A percentile compares a stretch with the other conserved stretches of the same genome.
phyloP scores from a whole-genome alignment of 2,888 invertebrate genomes.

The Stenichneumon culpator region DNA sequence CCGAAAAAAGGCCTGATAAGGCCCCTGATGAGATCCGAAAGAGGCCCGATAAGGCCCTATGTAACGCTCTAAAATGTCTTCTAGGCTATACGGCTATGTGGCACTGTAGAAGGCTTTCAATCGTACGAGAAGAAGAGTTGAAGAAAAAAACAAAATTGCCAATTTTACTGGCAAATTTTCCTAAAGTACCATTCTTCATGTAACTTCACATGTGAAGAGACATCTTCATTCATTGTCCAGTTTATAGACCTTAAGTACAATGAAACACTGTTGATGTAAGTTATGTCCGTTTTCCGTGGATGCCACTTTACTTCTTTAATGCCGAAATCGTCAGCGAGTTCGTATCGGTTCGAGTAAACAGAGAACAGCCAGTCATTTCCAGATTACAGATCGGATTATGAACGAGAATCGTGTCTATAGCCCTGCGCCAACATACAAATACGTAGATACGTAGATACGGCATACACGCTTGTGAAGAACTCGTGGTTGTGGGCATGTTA shows the following conservation, averaged over 20 bases:
- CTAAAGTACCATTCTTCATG: too few species aligned
- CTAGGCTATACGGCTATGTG: too few species aligned
- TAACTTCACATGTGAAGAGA: too few species aligned
- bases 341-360: not conserved
- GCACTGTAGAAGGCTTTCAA: too few species aligned
- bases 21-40: not conserved
- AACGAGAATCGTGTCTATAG: slow-evolving; percentile 5
- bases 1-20: not conserved
- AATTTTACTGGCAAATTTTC: too few species aligned
- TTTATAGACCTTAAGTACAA: too few species aligned
- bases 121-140: too few species aligned
- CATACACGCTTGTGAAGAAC: slow-evolving; percentile 29
- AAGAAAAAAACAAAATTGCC: too few species aligned
- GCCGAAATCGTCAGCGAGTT: not conserved
- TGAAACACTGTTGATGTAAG: too few species aligned
- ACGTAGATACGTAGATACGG: not conserved
- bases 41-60: too few species aligned
- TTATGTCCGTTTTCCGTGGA: not conserved
- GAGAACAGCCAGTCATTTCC: not conserved
- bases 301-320: not conserved
- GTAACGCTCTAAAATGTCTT: too few species aligned
- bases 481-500: slow-evolving; percentile 50
- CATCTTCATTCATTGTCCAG: too few species aligned
- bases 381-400: slow-evolving; percentile 23
- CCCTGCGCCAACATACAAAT: not conserved